Conservation (phyloP, 37 sponge, comb jelly and placozoan species). For the Cladorhizidae sp. region DNA sequence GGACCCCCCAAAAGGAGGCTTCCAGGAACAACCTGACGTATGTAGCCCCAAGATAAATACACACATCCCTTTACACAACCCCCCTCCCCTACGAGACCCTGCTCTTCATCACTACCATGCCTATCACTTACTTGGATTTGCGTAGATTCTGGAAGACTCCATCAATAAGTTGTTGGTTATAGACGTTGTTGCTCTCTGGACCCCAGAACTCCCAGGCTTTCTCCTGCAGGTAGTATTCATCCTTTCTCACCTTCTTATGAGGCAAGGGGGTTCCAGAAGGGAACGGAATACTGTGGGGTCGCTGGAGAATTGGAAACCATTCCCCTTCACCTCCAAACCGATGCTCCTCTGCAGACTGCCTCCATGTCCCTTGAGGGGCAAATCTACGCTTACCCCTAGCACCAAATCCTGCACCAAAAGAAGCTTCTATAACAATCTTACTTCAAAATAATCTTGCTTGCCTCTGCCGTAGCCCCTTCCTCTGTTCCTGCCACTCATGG, state of each 20-base stretch:
- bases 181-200: conserved; percentile 21
- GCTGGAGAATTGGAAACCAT: conserved; percentile 22
- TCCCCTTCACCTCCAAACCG: conserved; percentile 15
- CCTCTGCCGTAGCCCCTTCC: neutral
- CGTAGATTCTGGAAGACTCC: conserved; percentile 33
- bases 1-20: too few relatives aligned
- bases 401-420: neutral
- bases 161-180: conserved; percentile 24
- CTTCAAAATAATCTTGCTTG: too few relatives aligned
- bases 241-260: neutral
- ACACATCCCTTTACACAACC: too few relatives aligned
- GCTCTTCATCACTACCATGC: neutral
- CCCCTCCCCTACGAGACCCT: neutral
- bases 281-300: neutral
- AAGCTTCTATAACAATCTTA: neutral
- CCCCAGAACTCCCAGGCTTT: conserved; percentile 65
- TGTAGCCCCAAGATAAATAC: too few relatives aligned
- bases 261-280: neutral
- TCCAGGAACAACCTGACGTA: too few relatives aligned
- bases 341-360: neutral
- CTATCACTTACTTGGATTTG: conserved; percentile 39
- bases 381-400: conserved; percentile 41
- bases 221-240: conserved; percentile 35
- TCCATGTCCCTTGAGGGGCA: conserved; percentile 46
- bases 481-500: neutral